Evolutionary conservation across 2,797 vertebrate genomes (phyloP).

Genomic region (Allobates femoralis): DNA sequence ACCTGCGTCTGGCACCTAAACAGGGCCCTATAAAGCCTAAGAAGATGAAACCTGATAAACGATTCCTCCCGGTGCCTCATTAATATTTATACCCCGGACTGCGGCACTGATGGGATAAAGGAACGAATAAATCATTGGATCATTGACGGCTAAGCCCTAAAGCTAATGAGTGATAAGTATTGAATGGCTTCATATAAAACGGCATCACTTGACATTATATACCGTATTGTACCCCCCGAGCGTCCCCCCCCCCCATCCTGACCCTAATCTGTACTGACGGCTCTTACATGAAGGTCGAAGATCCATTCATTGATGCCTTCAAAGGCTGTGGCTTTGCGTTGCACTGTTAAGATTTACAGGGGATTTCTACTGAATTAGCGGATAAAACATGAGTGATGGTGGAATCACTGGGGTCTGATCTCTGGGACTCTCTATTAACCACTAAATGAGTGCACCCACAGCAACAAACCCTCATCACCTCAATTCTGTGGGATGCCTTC

Average conservation of each 20-base stretch:
- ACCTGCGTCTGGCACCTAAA: conserved; percentile 59
- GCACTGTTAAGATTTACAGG: not conserved
- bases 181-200: conserved; percentile 59
- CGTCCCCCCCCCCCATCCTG: not conserved
- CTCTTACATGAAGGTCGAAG: not conserved
- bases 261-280: not conserved
- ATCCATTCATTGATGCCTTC: not conserved
- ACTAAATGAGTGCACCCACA: too few relatives aligned
- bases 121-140: conserved; percentile 49
- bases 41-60: conserved; percentile 67
- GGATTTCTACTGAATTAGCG: not conserved
- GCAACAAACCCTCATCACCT: too few relatives aligned
- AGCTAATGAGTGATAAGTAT: conserved; percentile 62
- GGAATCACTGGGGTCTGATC: too few relatives aligned
- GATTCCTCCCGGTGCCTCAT: conserved; percentile 63
- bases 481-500: too few relatives aligned
- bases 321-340: not conserved
- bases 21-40: conserved; percentile 46
- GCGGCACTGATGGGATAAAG: conserved; percentile 46
- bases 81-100: conserved; percentile 64
- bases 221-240: not conserved
- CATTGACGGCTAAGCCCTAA: conserved; percentile 26
- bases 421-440: too few relatives aligned
- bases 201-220: conserved; percentile 57
- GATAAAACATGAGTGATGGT: too few relatives aligned